Evolutionary conservation across 2,797 vertebrate species (phyloP).

Genomic region (Pangasius mekongensis): DNA sequence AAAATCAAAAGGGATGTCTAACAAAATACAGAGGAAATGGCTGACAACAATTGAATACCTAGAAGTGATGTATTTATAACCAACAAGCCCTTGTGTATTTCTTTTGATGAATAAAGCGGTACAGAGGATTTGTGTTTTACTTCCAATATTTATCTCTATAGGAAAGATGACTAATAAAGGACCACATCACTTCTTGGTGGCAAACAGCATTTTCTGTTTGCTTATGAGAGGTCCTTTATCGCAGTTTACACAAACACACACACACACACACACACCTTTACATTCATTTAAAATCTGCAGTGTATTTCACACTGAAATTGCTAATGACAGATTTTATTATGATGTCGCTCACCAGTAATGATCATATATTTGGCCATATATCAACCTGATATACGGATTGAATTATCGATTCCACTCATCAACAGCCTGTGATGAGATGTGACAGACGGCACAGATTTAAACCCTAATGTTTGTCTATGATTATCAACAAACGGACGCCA

Average conservation of each 20-base stretch:
- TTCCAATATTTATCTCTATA: background rate
- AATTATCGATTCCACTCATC: background rate
- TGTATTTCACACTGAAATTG: background rate
- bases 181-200: background rate
- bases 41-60: constrained; percentile 55
- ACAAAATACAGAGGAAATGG: constrained; percentile 55
- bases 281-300: background rate
- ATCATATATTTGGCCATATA: background rate
- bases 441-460: background rate
- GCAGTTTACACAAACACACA: constrained; percentile 12
- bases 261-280: constrained; percentile 5
- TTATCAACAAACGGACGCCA: constrained; percentile 28
- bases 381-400: background rate
- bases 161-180: constrained; percentile 9
- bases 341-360: constrained; percentile 8
- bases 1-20: constrained; percentile 55
- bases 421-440: constrained; percentile 1
- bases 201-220: constrained; percentile 17
- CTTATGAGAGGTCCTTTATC: constrained; percentile 12
- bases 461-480: background rate
- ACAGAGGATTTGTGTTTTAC: background rate
- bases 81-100: background rate
- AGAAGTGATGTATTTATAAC: constrained; percentile 32
- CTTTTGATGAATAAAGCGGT: background rate
- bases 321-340: constrained; percentile 13